A percentile compares a stretch with the other conserved stretches of the same genome.
Evolutionary conservation across 2,113 vertebrate genomes (phyloP).

Genomic region (Bujurquina vittata): DNA sequence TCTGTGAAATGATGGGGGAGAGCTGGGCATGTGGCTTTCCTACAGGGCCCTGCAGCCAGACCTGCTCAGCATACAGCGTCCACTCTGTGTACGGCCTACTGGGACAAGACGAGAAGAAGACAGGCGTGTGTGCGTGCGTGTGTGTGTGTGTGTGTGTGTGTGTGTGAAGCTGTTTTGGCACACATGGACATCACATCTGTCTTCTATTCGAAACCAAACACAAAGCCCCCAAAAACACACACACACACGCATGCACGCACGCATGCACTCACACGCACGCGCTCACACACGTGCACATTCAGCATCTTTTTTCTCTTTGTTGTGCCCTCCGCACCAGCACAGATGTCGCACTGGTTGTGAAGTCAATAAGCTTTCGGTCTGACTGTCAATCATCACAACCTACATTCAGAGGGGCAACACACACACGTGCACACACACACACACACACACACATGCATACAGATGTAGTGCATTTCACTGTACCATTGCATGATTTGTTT

Average conservation of each 20-base stretch:
- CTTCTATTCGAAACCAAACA: slow-evolving; percentile 13
- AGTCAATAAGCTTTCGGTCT: slow-evolving; percentile 26
- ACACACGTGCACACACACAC: slow-evolving; percentile 8
- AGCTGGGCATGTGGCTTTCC: slow-evolving; percentile 45
- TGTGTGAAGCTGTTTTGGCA: slow-evolving; percentile 34
- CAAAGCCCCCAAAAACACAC: neutral
- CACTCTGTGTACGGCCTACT: slow-evolving; percentile 18
- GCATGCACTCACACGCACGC: slow-evolving; percentile 20
- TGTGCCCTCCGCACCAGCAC: slow-evolving; percentile 33
- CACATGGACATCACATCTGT: slow-evolving; percentile 47
- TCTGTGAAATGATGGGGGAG: slow-evolving; percentile 1
- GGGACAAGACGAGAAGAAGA: slow-evolving; percentile 45
- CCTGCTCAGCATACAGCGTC: slow-evolving; percentile 17
- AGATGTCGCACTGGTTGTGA: slow-evolving; percentile 55
- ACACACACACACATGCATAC: slow-evolving; percentile 17
- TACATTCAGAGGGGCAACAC: slow-evolving; percentile 16
- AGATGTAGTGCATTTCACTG: neutral
- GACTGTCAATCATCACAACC: slow-evolving; percentile 54
- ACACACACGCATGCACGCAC: slow-evolving; percentile 38
- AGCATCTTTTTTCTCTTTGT: slow-evolving; percentile 38
- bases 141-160: slow-evolving; percentile 16
- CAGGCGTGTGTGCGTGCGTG: slow-evolving; percentile 21
- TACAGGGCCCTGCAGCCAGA: slow-evolving; percentile 9
- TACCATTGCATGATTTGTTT: neutral
- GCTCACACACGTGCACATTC: slow-evolving; percentile 33